Conservation (phyloP, 2,797 vertebrate species). For the Pipistrellus pipistrellus region DNA sequence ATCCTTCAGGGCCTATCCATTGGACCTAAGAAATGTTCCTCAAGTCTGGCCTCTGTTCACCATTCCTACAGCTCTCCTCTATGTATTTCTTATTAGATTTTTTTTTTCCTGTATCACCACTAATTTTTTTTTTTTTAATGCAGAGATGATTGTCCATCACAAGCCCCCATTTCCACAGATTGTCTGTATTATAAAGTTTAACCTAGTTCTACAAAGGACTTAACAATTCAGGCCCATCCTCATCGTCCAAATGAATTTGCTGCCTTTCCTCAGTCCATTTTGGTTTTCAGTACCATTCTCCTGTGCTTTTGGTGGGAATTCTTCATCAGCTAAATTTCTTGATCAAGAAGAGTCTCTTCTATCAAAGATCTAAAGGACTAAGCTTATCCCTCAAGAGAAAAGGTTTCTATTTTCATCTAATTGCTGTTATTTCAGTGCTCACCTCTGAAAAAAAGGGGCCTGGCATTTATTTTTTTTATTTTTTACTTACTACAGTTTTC, state of each 20-base stretch:
- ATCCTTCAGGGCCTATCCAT: background rate
- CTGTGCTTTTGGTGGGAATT: background rate
- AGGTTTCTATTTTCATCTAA: background rate
- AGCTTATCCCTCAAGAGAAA: background rate
- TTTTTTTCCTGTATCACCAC: background rate
- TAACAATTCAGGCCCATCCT: background rate
- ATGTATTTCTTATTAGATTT: background rate
- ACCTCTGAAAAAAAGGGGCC: background rate
- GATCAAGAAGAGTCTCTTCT: background rate
- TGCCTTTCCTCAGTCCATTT: background rate
- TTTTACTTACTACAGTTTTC: background rate
- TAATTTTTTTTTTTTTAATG: slow-evolving; percentile 17
- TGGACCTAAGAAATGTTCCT: background rate
- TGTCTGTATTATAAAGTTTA: slow-evolving; percentile 28
- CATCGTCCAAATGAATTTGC: background rate
- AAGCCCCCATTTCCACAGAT: background rate
- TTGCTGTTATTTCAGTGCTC: background rate
- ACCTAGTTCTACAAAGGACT: background rate
- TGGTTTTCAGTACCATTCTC: background rate
- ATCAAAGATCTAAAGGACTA: background rate
- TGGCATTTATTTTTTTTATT: background rate
- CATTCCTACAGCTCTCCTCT: background rate
- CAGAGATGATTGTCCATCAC: background rate
- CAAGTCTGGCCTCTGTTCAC: background rate
- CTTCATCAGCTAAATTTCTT: background rate